Evolutionary conservation across 2,888 invertebrate genomes (phyloP), one percentile per base, ranked within the genome.

Genomic region (Atrina japonica): DNA sequence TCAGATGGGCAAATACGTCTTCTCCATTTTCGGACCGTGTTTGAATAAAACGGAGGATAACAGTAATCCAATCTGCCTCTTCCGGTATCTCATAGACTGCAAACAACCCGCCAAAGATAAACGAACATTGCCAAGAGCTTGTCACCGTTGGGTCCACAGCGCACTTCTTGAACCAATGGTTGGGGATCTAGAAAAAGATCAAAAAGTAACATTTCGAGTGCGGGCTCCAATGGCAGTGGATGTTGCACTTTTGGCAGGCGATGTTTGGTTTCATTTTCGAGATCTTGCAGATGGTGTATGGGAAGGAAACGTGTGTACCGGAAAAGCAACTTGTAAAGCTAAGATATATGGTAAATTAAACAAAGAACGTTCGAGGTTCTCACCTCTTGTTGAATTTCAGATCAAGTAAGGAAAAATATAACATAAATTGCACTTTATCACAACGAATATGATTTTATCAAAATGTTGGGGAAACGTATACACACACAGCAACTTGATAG

Each of bases 71-170:
- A 87, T 87, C 61, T 87, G 87, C 70, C 75, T 87, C n/a, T 88
- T 86, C 66, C 76, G 86, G 30, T 89, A 87, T 64, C 76, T 89
- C 30, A 82, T 89, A n/a, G 86, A 88, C 67, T 86, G 87, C 66
- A 83, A 85, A 55, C 84, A 84, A 59, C 82, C 83, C 40, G 82
- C 83, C 3, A 82, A 82, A 56, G 83, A 83, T 71, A 83, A 84
- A 43, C 77, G 83, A 2, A 83, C 86, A 1, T 82, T 86, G 47
- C 89, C 89, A 29, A 73, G 85, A 29, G 85, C 87, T 0, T 86
- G 85, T 70, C 87, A 86, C 55, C 77, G 86, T 47, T 89, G 89
- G 89, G 76, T 78, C 53, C 79, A 84, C 52, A 82, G 86, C 41
- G 84, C 85, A 7, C 76, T 89, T 16, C 77, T 88, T 41, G 88